phyloP scores from a whole-genome alignment of 2,113 vertebrate genomes.

The Ailurus styani region DNA sequence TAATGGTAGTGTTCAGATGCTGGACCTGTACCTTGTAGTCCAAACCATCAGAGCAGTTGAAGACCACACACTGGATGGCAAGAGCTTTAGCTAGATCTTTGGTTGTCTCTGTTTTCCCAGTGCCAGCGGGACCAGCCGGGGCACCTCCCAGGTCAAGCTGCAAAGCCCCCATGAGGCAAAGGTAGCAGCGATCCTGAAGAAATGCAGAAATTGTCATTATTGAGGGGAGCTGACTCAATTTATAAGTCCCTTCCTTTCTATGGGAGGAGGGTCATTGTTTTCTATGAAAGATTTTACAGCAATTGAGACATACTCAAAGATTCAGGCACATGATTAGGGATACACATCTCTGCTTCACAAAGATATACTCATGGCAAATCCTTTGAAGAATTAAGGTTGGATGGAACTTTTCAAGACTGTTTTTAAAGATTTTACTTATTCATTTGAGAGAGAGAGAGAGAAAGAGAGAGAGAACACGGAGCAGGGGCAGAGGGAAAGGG shows the following conservation, averaged over 20 bases:
- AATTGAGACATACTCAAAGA: background rate
- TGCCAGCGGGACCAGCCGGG: slow-evolving; percentile 90
- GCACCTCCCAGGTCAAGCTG: slow-evolving; percentile 91
- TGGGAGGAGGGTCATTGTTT: background rate
- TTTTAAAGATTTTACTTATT: background rate
- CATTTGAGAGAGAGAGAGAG: background rate
- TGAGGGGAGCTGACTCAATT: background rate
- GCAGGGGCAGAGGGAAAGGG: background rate
- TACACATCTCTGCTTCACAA: background rate
- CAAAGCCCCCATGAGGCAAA: slow-evolving; percentile 92
- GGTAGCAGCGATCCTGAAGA: slow-evolving; percentile 88
- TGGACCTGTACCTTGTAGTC: slow-evolving; percentile 88
- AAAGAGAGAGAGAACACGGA: background rate
- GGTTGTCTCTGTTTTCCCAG: slow-evolving; percentile 92
- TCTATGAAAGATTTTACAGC: background rate
- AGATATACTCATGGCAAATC: background rate
- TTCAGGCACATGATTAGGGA: background rate
- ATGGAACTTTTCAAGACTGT: background rate
- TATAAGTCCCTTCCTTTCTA: background rate
- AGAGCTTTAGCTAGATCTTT: slow-evolving; percentile 92
- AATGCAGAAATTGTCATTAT: background rate
- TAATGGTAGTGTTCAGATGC: background rate
- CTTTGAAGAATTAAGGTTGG: background rate
- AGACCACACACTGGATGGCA: slow-evolving; percentile 92
- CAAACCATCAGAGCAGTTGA: slow-evolving; percentile 92